These are phyloP conservation scores for Campylorhamphus procurvoides DNA, from an alignment of 2,113 vertebrate species.

Conservation along the genomic window DNA sequence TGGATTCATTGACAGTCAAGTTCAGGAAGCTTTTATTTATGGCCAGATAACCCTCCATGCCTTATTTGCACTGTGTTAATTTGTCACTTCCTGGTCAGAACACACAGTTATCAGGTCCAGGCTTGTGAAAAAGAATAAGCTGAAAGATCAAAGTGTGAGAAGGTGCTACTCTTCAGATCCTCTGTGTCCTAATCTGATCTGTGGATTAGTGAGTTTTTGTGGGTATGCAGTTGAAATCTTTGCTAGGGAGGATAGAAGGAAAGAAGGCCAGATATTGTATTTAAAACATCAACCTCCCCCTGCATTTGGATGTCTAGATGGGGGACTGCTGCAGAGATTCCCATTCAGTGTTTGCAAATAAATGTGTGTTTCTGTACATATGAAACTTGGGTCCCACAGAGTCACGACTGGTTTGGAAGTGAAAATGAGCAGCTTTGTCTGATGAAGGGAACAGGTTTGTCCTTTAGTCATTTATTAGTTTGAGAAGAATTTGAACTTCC, in stretches of 20 bases:
- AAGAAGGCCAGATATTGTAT: neutral
- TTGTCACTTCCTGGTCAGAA: neutral
- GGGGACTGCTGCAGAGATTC: neutral
- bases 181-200: neutral
- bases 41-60: fast-evolving
- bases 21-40: neutral
- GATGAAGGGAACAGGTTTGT: neutral
- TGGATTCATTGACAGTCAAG: neutral
- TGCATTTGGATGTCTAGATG: neutral
- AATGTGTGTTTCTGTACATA: neutral
- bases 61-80: neutral
- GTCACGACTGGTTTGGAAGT: neutral
- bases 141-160: neutral
- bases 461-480: neutral
- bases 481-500: neutral
- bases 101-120: neutral
- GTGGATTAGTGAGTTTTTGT: neutral
- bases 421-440: neutral
- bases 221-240: neutral
- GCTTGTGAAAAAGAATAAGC: neutral
- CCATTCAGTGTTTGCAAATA: neutral
- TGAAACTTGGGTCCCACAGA: fast-evolving
- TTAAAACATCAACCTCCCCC: neutral
- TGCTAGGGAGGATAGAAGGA: neutral
- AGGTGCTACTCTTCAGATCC: neutral